Evolutionary conservation across 2,888 invertebrate species (phyloP), one percentile per base, ranked within the genome.

Genomic region (Hecatera dysodea): DNA sequence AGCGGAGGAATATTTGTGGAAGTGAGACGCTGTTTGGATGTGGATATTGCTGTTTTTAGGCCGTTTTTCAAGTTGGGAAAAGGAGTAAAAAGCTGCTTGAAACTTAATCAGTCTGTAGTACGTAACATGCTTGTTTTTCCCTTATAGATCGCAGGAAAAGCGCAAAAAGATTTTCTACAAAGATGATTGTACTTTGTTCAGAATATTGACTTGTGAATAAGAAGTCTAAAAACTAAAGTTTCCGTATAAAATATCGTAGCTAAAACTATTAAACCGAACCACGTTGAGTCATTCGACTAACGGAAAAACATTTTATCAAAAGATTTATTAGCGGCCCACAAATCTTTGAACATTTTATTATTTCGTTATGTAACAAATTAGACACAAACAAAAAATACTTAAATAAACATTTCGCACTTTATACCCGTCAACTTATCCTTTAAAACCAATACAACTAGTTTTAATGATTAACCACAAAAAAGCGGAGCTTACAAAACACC

Each of bases 391-490:
- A 82, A 80, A 83, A 74, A 69, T 11, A 75, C 67, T 55, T 86
- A 90, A 90, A 90, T 85, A 88, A 89, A 88, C 88, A 91, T 89
- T n/a, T 89, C 87, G 88, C 88, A 89, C 86, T 88, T 87, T 87
- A 87, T 88, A 91, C 84, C 90, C 91, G 93, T 93, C 93, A 92
- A 89, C 89, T 91, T 90, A 90, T 91, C 86, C 87, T 86, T 84
- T 88, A 89, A 83, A 90, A 88, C 86, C 90, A 70, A 80, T 70
- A 80, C 77, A 85, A 85, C 93, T 92, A 92, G 91, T 91, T 91
- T 88, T 88, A 91, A 91, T 90, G 88, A 91, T 90, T 88, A 89
- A 89, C 87, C 83, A 90, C 86, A 84, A 88, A 92, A 91, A 90
- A 89, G 84, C 62, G 61, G 70, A 81, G 75, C 85, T 88, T 84